Conservation (phyloP, 1,140 invertebrate genomes). For the Agrilus planipennis region DNA sequence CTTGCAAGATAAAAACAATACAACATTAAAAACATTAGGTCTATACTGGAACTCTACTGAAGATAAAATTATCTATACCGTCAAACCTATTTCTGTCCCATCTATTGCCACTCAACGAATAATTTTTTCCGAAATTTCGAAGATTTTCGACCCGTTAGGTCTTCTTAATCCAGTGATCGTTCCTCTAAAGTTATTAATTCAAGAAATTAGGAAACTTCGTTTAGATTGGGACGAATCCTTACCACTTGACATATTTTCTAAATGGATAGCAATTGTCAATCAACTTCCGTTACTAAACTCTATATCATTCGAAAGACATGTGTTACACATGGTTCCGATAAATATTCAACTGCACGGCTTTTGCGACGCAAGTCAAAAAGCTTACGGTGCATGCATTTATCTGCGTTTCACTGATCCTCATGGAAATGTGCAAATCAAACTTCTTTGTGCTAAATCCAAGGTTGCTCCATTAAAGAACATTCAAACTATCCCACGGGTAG, state of each 20-base stretch:
- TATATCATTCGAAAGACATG: conserved; percentile 6
- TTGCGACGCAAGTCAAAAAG: conserved; percentile 22
- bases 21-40: conserved; percentile 1
- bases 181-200: conserved; percentile 13
- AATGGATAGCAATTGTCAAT: conserved; percentile 17
- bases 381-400: conserved; percentile 28
- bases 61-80: background rate
- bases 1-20: background rate
- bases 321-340: background rate
- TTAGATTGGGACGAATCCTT: no score
- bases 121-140: no score
- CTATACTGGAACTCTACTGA: background rate
- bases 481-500: conserved; percentile 16
- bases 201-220: conserved; percentile 17
- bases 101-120: no score
- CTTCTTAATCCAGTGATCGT: conserved; percentile 20
- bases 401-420: conserved; percentile 13
- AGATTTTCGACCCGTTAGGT: conserved; percentile 25
- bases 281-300: conserved; percentile 13
- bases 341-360: conserved; percentile 27
- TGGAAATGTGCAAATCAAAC: conserved; percentile 9
- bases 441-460: conserved; percentile 30
- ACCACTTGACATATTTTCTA: conserved; percentile 9
- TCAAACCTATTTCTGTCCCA: no score
- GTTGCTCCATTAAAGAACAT: conserved; percentile 31